Percentiles rank a stretch among this genome's conserved stretches.
These are phyloP conservation scores for Tokudaia muenninki DNA, from an alignment of 2,797 vertebrate species.

Conservation along the genomic window DNA sequence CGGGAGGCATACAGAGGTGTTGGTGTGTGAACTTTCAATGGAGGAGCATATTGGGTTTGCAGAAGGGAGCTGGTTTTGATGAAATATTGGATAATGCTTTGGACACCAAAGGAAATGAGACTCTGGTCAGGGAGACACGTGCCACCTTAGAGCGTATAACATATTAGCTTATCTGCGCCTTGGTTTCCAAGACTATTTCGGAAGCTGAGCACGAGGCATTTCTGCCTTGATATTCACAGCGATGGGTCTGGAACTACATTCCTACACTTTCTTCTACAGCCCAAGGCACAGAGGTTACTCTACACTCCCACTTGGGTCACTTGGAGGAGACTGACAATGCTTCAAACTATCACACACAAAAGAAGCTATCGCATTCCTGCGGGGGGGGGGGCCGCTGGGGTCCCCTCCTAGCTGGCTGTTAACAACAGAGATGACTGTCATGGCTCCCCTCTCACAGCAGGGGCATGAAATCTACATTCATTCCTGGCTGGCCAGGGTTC, in stretches of 20 bases:
- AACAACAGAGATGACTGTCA: not conserved
- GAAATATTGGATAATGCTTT: conserved; percentile 87
- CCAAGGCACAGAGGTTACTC: conserved; percentile 36
- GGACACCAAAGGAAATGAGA: conserved; percentile 80
- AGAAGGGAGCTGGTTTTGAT: conserved; percentile 83
- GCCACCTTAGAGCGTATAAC: conserved; percentile 84
- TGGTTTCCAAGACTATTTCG: conserved; percentile 83
- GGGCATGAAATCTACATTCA: conserved; percentile 55
- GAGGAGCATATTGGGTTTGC: conserved; percentile 55
- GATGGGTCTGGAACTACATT: conserved; percentile 61
- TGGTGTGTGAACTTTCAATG: conserved; percentile 56
- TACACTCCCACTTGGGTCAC: conserved; percentile 54
- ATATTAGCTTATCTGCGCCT: conserved; percentile 83
- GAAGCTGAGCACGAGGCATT: conserved; percentile 77
- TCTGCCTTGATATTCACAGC: conserved; percentile 76
- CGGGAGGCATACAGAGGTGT: not conserved
- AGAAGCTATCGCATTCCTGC: conserved; percentile 57
- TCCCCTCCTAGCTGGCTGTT: conserved; percentile 13
- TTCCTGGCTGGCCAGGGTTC: not conserved
- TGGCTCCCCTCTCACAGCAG: not conserved
- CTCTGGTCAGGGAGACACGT: conserved; percentile 76
- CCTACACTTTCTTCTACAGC: conserved; percentile 59
- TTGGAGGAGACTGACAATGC: conserved; percentile 65
- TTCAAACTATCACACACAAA: conserved; percentile 71
- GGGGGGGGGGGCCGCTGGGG: conserved; percentile 57